Conservation (phyloP, 2,113 vertebrate species). For the Bubo scandiacus region DNA sequence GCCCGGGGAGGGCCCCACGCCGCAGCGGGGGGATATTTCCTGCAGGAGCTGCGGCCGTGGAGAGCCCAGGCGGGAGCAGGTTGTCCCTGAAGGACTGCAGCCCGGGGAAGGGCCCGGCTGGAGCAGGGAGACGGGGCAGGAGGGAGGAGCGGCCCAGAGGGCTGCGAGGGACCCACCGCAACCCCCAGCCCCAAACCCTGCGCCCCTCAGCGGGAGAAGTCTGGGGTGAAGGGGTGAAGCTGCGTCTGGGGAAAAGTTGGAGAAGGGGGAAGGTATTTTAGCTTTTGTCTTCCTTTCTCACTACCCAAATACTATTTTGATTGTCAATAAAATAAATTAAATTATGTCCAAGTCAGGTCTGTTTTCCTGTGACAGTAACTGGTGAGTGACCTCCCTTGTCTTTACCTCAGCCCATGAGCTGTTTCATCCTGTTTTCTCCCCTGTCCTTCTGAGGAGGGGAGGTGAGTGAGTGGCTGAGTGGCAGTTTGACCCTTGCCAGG, state of each 20-base stretch:
- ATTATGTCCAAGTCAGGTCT: not conserved
- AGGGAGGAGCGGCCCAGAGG: not conserved
- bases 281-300: not conserved
- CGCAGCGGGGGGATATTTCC: too few species aligned
- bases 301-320: too few species aligned
- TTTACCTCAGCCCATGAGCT: not conserved
- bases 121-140: not conserved
- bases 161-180: too few species aligned
- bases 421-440: not conserved
- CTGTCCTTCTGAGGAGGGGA: not conserved
- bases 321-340: too few species aligned
- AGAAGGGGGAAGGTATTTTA: not conserved
- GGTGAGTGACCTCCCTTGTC: not conserved
- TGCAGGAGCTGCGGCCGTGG: too few species aligned
- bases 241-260: rapidly evolving
- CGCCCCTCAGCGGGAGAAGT: rapidly evolving
- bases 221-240: rapidly evolving
- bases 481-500: not conserved
- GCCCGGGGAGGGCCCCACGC: too few species aligned
- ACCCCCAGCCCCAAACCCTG: not conserved
- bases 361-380: not conserved
- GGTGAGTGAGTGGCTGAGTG: not conserved
- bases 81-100: too few species aligned
- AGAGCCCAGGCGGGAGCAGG: too few species aligned
- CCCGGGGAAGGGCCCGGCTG: too few species aligned